Conservation (phyloP, 2,113 vertebrate species). For the Toxotes chatareus region DNA sequence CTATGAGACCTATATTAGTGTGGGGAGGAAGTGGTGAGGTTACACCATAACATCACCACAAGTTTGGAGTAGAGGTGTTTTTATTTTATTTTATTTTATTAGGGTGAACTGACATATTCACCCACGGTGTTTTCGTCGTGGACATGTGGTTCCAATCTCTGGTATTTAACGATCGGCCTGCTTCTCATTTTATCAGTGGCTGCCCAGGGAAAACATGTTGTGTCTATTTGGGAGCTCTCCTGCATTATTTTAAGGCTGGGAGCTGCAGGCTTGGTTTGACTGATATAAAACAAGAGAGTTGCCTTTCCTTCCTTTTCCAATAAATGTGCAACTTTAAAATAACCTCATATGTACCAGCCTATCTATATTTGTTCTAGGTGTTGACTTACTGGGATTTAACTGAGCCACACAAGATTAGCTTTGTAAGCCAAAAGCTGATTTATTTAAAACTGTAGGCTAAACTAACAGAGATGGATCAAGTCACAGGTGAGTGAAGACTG, state of each 20-base stretch:
- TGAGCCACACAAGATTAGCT: conserved; percentile 69
- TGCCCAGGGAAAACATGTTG: conserved; percentile 70
- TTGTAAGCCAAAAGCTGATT: conserved; percentile 56
- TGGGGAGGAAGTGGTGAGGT: conserved; percentile 44
- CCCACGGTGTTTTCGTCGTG: conserved; percentile 16
- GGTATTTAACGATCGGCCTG: conserved; percentile 56
- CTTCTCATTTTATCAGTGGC: conserved; percentile 64
- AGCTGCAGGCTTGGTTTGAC: conserved; percentile 62
- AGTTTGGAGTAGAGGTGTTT: conserved; percentile 19
- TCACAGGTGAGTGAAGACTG: conserved; percentile 62
- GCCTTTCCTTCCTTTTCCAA: conserved; percentile 73
- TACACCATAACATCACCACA: conserved; percentile 50
- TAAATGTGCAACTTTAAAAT: conserved; percentile 74
- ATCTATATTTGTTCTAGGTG: conserved; percentile 79
- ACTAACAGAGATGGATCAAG: conserved; percentile 64
- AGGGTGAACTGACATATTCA: conserved; percentile 36
- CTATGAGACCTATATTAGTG: conserved; percentile 34
- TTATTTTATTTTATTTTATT: conserved; percentile 25
- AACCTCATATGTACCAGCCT: conserved; percentile 67
- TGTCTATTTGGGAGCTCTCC: conserved; percentile 68
- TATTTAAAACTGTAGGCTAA: conserved; percentile 68
- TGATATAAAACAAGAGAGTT: conserved; percentile 67
- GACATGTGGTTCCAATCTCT: conserved; percentile 61
- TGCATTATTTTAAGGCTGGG: conserved; percentile 68
- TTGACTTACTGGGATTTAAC: conserved; percentile 76